Conservation (phyloP, 2,797 vertebrate genomes). For the Fundulus diaphanus region DNA sequence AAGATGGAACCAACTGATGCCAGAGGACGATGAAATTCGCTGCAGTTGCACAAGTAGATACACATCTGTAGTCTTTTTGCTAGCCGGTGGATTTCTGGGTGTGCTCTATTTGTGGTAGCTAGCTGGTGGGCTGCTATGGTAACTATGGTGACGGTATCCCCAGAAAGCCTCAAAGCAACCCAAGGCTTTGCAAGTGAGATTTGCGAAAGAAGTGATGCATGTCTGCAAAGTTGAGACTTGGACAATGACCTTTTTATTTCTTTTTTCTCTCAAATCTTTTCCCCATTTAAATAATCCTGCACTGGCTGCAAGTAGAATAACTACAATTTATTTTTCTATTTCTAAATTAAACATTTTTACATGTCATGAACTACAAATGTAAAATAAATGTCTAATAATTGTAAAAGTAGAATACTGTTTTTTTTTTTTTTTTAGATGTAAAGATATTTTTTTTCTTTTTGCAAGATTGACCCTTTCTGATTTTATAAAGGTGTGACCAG, state of each 20-base stretch:
- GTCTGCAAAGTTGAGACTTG: slow-evolving; percentile 54
- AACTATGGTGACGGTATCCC: slow-evolving; percentile 75
- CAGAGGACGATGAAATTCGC: background rate
- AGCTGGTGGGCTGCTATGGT: slow-evolving; percentile 72
- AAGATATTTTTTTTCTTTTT: too few species aligned
- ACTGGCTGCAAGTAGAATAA: background rate
- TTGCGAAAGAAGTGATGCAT: slow-evolving; percentile 70
- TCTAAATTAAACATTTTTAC: too few species aligned
- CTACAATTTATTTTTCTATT: too few species aligned
- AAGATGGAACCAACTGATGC: background rate
- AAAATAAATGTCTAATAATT: too few species aligned
- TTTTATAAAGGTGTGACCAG: too few species aligned
- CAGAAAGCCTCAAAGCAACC: slow-evolving; percentile 57
- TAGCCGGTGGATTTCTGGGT: slow-evolving; percentile 55
- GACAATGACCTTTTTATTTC: slow-evolving; percentile 8
- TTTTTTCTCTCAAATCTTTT: background rate
- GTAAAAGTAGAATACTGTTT: too few species aligned
- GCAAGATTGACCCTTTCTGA: too few species aligned
- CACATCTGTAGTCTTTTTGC: slow-evolving; percentile 37
- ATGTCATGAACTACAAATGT: too few species aligned
- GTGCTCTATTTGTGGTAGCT: slow-evolving; percentile 67
- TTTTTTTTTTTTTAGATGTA: too few species aligned
- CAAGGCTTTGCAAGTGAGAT: slow-evolving; percentile 56
- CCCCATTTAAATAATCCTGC: slow-evolving; percentile 1
- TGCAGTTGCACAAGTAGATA: slow-evolving; percentile 22